Evolutionary conservation across 2,888 invertebrate genomes (phyloP).

Genomic region (Drosophila testacea): DNA sequence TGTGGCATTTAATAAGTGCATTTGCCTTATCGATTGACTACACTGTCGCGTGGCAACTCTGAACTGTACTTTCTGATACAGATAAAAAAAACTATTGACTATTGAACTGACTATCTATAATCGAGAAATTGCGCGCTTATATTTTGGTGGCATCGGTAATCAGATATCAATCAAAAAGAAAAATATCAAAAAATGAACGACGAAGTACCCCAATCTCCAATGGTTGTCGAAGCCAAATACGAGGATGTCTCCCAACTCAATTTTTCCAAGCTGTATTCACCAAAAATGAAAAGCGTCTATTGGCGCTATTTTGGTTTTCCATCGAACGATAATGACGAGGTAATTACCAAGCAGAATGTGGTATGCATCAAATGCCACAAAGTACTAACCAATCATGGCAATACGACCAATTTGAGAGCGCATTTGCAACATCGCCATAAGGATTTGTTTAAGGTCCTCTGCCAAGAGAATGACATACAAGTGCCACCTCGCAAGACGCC

Average conservation of each 20-base stretch:
- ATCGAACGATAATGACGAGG: constrained; percentile 82
- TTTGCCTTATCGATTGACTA: constrained; percentile 74
- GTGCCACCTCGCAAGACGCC: constrained; percentile 81
- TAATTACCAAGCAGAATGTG: constrained; percentile 84
- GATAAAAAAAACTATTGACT: constrained; percentile 79
- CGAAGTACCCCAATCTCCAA: constrained; percentile 59
- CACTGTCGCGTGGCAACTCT: constrained; percentile 78
- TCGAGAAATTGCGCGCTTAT: constrained; percentile 81
- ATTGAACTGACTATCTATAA: constrained; percentile 80
- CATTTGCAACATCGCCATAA: constrained; percentile 84
- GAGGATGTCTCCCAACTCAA: constrained; percentile 78
- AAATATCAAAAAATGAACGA: constrained; percentile 61
- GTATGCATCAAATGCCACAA: constrained; percentile 83
- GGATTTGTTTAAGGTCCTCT: constrained; percentile 77
- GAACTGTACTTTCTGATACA: constrained; percentile 77
- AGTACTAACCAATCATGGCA: constrained; percentile 83
- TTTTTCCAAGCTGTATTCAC: constrained; percentile 83
- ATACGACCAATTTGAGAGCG: constrained; percentile 84
- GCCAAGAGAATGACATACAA: constrained; percentile 80
- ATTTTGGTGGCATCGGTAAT: constrained; percentile 65
- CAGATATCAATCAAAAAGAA: constrained; percentile 55
- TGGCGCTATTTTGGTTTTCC: constrained; percentile 85
- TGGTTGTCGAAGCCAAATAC: constrained; percentile 64
- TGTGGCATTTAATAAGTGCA: constrained; percentile 45
- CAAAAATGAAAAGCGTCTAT: constrained; percentile 84